These are phyloP conservation scores for Pachyramphus minor DNA, from an alignment of 2,113 vertebrate genomes.

Conservation along the genomic window DNA sequence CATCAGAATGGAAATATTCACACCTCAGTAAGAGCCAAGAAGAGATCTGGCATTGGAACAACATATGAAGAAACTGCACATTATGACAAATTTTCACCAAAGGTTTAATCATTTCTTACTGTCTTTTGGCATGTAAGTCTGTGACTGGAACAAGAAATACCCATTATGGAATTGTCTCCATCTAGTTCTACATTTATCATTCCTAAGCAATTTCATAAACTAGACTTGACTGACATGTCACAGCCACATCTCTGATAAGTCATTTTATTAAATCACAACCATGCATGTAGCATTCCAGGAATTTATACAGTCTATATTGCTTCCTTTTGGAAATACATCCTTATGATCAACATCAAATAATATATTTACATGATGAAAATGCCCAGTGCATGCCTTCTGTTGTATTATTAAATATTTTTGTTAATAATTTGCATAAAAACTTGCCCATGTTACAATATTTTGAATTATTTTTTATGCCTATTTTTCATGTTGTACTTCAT, in stretches of 20 bases:
- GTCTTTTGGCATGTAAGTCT: not conserved
- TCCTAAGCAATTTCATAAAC: not conserved
- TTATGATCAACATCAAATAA: not conserved
- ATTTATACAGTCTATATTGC: not conserved
- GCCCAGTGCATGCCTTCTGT: not conserved
- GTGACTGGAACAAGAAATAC: not conserved
- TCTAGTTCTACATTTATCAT: not conserved
- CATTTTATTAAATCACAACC: not conserved
- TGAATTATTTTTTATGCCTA: not conserved
- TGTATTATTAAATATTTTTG: not conserved
- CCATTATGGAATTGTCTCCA: not conserved
- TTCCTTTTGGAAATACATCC: not conserved
- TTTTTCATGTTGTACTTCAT: not conserved
- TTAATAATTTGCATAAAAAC: not conserved
- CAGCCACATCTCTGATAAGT: not conserved
- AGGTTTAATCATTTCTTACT: not conserved
- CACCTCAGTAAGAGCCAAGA: not conserved
- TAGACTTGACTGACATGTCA: not conserved
- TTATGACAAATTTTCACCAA: not conserved
- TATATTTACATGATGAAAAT: not conserved
- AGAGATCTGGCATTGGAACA: not conserved
- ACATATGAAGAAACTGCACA: not conserved
- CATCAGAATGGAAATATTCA: constrained; percentile 6
- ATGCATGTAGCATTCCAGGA: not conserved
- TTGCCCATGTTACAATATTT: not conserved